Evolutionary conservation across 92 coral and sea anemone species (phyloP), one percentile per base, ranked within the genome.

Genomic region (Porites rus): DNA sequence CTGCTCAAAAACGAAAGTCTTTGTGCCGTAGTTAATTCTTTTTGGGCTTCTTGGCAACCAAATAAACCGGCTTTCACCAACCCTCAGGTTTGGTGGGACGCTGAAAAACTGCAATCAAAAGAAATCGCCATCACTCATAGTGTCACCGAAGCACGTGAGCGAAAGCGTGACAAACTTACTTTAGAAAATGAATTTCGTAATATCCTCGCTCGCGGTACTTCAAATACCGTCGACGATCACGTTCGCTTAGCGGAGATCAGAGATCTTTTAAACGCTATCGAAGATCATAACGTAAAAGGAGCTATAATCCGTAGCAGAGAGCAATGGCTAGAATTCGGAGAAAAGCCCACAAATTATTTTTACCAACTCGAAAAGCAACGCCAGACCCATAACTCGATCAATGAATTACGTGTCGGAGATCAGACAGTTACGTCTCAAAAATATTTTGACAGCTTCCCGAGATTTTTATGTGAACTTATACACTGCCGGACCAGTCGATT

Each of bases 41-140:
- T 70, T 28, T 70, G 75, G 75, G 5, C 43, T 5, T 6, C 8
- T 20, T 70, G 89, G 89, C 22, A 21, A 7, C 1, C 0, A 0
- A 2, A 10, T 3, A 69, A 59, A 11, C 52, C 20, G 7, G 12
- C 17, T 13, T 82, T 67, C 43, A 25, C 83, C 8, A 9, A 79
- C 10, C 65, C 64, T 0, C 0, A 25, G 24, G 28, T 79, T 67
- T 79, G 83, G 74, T 79, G 65, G 83, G 74, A 65, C 11, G 74
- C 83, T 0, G 52, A 65, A 0, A 79, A 65, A 65, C 6, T 65
- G 0, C 65, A 79, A 51, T 2, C 66, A 0, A 79, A 79, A 65
- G 83, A 79, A 21, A 10, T 79, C 21, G 83, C 83, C 13, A 65
- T 79, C 4, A 0, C 83, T 3, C 74, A 79, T 14, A 79, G 74